A percentile compares a stretch with the other conserved stretches of the same genome.
Evolutionary conservation across 2,888 invertebrate species (phyloP).

Genomic region (Antitype chi): DNA sequence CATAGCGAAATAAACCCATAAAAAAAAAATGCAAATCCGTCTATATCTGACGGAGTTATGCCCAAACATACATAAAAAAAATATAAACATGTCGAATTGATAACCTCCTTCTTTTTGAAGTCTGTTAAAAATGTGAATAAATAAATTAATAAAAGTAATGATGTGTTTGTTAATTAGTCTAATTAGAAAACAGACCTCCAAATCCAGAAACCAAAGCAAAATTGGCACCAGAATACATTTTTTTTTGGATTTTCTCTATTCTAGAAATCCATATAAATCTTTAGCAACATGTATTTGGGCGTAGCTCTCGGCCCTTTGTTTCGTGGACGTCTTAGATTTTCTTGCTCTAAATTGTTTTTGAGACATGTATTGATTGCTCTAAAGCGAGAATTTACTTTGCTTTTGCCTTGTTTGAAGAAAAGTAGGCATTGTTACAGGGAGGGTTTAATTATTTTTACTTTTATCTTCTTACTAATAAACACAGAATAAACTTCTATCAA

Average conservation of each 20-base stretch:
- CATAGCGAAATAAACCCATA: no score
- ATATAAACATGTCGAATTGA: no score
- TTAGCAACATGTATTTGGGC: conserved; percentile 77
- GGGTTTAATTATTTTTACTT: conserved; percentile 59
- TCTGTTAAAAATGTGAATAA: no score
- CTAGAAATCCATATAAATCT: conserved; percentile 73
- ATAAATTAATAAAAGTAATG: neutral
- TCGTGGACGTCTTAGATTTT: conserved; percentile 75
- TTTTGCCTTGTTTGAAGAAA: conserved; percentile 63
- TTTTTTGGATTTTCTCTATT: neutral
- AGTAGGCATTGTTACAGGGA: conserved; percentile 51
- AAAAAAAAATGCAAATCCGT: no score
- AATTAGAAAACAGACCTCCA: neutral
- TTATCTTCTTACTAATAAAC: no score
- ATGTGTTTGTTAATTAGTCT: neutral
- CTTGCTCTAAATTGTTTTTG: conserved; percentile 78
- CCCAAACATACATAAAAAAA: no score
- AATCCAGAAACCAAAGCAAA: neutral
- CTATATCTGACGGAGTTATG: no score
- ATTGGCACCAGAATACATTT: neutral
- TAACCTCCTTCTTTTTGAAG: no score
- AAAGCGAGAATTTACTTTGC: conserved; percentile 66
- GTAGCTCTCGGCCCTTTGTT: conserved; percentile 72
- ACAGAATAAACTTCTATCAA: no score
- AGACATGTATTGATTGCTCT: conserved; percentile 81